Evolutionary conservation across 2,888 invertebrate genomes (phyloP), one percentile per base, ranked within the genome.

Genomic region (Chloroclystis v-ata): DNA sequence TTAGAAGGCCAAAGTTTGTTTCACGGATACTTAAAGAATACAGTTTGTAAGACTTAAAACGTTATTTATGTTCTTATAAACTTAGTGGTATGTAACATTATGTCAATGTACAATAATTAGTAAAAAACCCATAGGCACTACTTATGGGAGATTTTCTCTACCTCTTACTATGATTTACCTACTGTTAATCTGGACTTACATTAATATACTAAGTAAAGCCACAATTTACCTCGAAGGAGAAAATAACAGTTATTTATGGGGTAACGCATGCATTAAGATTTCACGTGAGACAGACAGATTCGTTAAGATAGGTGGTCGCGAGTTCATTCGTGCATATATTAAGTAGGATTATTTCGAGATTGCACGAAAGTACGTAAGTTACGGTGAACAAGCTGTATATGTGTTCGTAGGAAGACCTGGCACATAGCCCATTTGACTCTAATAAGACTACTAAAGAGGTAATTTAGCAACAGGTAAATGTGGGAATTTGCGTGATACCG

Each of bases 241-340:
- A 77, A 73, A 75, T 71, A 71, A 67, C 63, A 33, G 60, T 72
- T 67, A 82, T 81, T 82, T 78, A 78, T 75, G 73, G 61, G 61
- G 62, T 64, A 67, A 67, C 62, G 65, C 68, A 65, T 61, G 56
- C 57, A 40, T 61, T 60, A 59, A 65, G 69, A 78, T 73, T 66
- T 67, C 67, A 72, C 60, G 52, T 57, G 57, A 56, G 44, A 61
- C 52, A 61, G 75, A 78, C 75, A 73, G 72, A 78, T 75, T 67
- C 57, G 57, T 59, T 54, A 57, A 63, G 62, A 63, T 56, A 47
- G 45, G 47, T 49, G 41, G 35, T 13, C 53, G 38, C 16, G 30
- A 37, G 20, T 38, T 41, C 37, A 52, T 58, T 54, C 45, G 43
- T 49, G 52, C 48, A 45, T 54, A 49, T 49, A 56, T 52, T 47